Evolutionary conservation across 2,113 vertebrate genomes (phyloP), one percentile per base, ranked within the genome.

Genomic region (Dipodomys stephensi): DNA sequence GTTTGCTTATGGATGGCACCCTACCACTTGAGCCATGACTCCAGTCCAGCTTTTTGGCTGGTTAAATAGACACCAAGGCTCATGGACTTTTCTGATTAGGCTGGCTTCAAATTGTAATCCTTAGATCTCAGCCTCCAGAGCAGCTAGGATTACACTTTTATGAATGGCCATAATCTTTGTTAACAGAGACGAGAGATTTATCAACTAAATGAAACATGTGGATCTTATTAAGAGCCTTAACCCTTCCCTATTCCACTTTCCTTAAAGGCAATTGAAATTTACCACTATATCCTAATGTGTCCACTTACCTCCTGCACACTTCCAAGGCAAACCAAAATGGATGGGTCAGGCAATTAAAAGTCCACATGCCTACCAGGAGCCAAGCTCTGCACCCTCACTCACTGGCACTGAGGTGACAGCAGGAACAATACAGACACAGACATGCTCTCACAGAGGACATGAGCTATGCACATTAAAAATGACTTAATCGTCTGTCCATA

Each of bases 341-440:
- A 68, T 7, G 6, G 65, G 39, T 32, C 60, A 19, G 16, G 53
- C 71, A 65, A 46, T 22, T 67, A 46, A 64, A 74, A 60, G 49
- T 11, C n/a, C 23, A 32, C 4, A 0, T 2, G 22, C 16, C 67
- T 23, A 18, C 3, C 9, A 0, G 10, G 20, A 44, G 80, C n/a
- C 71, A 44, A 69, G n/a, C 25, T 68, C 57, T 3, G 25, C 19
- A 39, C 19, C 77, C 19, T 39, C 39, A 39, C 53, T 4, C 53
- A 4, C 53, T 57, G 11, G 2, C 6, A 10, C 20, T 2, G 13
- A 19, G 39, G 65, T 60, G 25, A 30, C 22, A 1, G 83, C 62
- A 74, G n/a, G 46, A 76, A 80, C 4, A 11, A 25, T 28, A 76
- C n/a, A 15, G 23, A 79, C 7, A 2, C 5, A 53, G 19, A 35